Percentiles rank a stretch among this genome's conserved stretches.
These are phyloP conservation scores for Mactromeris polynyma DNA, from an alignment of 2,888 invertebrate species.

Conservation along the genomic window DNA sequence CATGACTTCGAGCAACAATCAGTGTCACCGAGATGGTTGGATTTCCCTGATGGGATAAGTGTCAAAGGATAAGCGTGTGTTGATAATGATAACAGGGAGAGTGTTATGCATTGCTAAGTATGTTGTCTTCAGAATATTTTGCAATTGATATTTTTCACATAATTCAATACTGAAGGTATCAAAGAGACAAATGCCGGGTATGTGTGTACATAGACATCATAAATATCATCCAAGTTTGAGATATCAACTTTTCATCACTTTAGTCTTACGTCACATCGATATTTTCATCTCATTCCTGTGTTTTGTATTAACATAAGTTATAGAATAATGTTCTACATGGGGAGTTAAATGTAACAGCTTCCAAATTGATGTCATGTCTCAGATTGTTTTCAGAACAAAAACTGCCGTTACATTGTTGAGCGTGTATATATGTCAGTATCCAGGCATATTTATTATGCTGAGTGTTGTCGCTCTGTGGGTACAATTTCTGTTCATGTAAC, in stretches of 20 bases:
- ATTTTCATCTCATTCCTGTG: neutral
- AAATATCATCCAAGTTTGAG: neutral
- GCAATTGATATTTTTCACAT: neutral
- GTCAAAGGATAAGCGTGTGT: neutral
- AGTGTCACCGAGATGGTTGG: neutral
- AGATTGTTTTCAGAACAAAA: too few relatives aligned
- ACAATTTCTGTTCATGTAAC: too few relatives aligned
- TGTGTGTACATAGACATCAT: neutral
- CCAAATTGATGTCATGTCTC: too few relatives aligned
- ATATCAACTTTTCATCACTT: neutral
- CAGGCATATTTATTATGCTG: too few relatives aligned
- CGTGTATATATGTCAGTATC: too few relatives aligned
- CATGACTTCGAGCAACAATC: too few relatives aligned
- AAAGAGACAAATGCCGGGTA: neutral
- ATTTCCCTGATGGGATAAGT: neutral
- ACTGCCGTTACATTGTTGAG: too few relatives aligned
- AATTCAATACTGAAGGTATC: neutral
- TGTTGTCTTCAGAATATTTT: neutral
- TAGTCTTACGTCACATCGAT: neutral
- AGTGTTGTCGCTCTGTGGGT: too few relatives aligned
- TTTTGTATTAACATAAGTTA: too few relatives aligned
- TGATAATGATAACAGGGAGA: neutral
- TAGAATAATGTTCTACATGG: too few relatives aligned
- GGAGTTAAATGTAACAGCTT: too few relatives aligned
- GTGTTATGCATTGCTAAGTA: neutral